These are phyloP conservation scores for Dryas iulia DNA, from an alignment of 1,140 invertebrate species.

Conservation along the genomic window DNA sequence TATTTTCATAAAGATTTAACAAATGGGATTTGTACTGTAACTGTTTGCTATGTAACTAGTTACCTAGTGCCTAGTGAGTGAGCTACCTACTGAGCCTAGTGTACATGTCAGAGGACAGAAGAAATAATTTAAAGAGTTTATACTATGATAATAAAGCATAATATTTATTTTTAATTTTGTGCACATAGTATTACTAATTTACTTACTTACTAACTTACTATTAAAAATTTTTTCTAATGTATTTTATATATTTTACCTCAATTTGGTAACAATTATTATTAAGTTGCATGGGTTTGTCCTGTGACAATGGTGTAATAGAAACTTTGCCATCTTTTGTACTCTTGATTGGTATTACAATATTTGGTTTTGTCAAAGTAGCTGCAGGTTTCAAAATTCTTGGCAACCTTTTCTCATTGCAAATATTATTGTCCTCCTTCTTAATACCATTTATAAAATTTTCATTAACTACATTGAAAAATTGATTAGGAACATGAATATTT, in stretches of 20 bases:
- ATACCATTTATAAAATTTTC: slow-evolving; percentile 46
- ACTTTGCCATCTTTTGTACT: slow-evolving; percentile 56
- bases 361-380: slow-evolving; percentile 35
- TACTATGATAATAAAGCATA: no score
- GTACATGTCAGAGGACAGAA: no score
- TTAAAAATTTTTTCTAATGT: no score
- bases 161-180: no score
- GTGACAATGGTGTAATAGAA: slow-evolving; percentile 48
- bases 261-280: slow-evolving; percentile 44
- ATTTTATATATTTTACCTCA: slow-evolving; percentile 37
- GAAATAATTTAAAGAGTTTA: no score
- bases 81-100: no score
- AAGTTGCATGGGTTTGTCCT: slow-evolving; percentile 39
- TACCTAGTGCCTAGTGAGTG: no score
- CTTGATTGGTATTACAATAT: slow-evolving; percentile 46
- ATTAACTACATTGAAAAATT: slow-evolving; percentile 66
- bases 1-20: no score
- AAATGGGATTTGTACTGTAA: no score
- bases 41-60: no score
- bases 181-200: no score
- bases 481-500: slow-evolving; percentile 32
- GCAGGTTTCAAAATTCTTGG: slow-evolving; percentile 53
- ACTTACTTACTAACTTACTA: no score
- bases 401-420: slow-evolving; percentile 47
- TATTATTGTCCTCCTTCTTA: slow-evolving; percentile 41